Evolutionary conservation across 2,113 vertebrate species (phyloP).

Genomic region (Empidonax traillii): DNA sequence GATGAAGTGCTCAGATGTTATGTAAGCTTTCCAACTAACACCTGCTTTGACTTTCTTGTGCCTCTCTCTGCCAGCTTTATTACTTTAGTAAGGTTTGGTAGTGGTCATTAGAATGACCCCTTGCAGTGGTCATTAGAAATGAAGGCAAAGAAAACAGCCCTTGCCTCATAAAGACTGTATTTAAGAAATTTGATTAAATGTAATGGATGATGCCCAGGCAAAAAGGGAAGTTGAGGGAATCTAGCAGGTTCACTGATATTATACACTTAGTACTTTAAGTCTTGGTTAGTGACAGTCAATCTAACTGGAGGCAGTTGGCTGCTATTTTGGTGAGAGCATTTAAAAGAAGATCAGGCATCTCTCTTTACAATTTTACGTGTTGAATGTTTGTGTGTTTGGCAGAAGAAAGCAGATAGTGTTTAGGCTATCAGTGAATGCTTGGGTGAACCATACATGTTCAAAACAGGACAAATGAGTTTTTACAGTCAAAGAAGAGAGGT

Average conservation of each 20-base stretch:
- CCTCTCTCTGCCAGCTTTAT: neutral
- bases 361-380: neutral
- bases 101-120: neutral
- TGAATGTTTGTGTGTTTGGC: neutral
- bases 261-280: neutral
- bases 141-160: neutral
- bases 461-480: neutral
- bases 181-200: neutral
- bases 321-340: neutral
- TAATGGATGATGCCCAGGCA: neutral
- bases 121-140: neutral
- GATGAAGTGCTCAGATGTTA: neutral
- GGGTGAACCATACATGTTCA: neutral
- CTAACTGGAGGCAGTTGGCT: neutral
- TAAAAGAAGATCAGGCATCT: neutral
- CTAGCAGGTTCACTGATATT: neutral
- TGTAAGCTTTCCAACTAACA: neutral
- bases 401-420: neutral
- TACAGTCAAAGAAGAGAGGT: neutral
- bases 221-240: neutral
- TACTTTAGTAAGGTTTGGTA: neutral
- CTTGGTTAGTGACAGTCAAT: neutral
- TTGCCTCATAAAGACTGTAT: neutral
- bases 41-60: neutral
- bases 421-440: neutral